Evolutionary conservation across 2,888 invertebrate genomes (phyloP).

Genomic region (Scaptomyza tumidula): DNA sequence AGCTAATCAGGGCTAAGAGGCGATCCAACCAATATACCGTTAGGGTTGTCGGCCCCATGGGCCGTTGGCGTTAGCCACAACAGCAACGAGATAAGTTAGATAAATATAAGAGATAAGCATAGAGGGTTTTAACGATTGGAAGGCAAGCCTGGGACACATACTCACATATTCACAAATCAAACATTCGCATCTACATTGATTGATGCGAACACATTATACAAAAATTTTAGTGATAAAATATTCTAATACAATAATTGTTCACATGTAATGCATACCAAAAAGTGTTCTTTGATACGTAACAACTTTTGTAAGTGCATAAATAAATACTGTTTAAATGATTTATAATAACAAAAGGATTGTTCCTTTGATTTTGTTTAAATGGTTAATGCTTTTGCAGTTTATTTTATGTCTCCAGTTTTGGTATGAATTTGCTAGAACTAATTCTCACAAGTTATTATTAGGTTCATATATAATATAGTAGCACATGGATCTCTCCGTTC

Average conservation of each 20-base stretch:
- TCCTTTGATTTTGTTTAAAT: slow-evolving; percentile 48
- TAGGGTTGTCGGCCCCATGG: slow-evolving; percentile 40
- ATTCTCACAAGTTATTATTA: slow-evolving; percentile 58
- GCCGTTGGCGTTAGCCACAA: slow-evolving; percentile 45
- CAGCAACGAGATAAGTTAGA: background rate
- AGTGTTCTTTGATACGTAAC: background rate
- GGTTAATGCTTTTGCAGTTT: slow-evolving; percentile 65
- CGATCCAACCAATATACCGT: slow-evolving; percentile 34
- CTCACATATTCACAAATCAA: background rate
- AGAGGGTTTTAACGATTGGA: background rate
- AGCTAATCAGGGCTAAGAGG: slow-evolving; percentile 36
- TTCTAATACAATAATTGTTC: background rate
- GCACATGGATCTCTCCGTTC: slow-evolving; percentile 5
- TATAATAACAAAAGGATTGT: background rate
- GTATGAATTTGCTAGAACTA: slow-evolving; percentile 71
- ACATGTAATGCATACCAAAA: background rate
- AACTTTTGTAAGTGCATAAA: background rate
- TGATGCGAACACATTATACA: background rate
- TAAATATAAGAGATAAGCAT: background rate
- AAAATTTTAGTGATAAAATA: background rate
- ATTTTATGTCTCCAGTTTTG: slow-evolving; percentile 75
- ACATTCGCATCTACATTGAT: background rate
- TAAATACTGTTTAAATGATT: background rate
- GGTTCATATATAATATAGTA: slow-evolving; percentile 66
- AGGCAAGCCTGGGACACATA: background rate